phyloP scores from a whole-genome alignment of 2,888 invertebrate genomes.

The Monochamus alternatus region DNA sequence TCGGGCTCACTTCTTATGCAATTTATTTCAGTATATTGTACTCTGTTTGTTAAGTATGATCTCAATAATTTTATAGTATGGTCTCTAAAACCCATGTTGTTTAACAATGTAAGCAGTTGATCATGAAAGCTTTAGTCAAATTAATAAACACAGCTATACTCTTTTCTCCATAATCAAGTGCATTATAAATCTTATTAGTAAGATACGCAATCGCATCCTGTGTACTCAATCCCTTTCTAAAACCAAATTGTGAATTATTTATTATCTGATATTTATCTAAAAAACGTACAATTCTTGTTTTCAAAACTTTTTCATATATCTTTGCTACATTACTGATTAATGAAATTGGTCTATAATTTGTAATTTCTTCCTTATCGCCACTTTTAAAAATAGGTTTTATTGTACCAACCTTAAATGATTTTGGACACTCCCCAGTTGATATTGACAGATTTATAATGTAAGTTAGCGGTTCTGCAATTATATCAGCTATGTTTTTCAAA shows the following conservation, averaged over 20 bases:
- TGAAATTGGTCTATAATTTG: conserved; percentile 34
- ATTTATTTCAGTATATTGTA: not conserved
- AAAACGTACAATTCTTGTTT: conserved; percentile 27
- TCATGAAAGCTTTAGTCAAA: not conserved
- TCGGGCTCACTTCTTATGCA: not conserved
- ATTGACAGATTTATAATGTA: too few species aligned
- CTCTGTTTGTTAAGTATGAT: not conserved
- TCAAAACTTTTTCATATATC: conserved; percentile 34
- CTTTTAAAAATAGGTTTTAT: conserved; percentile 13
- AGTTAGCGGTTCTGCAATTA: too few species aligned
- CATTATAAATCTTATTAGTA: conserved; percentile 12
- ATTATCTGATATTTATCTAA: conserved; percentile 26
- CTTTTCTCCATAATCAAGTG: conserved; percentile 17
- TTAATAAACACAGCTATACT: conserved; percentile 10
- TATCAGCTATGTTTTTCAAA: too few species aligned
- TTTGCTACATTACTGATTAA: conserved; percentile 27
- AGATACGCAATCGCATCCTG: conserved; percentile 19
- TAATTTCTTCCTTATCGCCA: not conserved
- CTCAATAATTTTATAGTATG: not conserved
- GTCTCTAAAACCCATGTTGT: not conserved
- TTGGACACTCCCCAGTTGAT: too few species aligned
- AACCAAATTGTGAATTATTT: conserved; percentile 28
- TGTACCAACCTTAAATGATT: too few species aligned
- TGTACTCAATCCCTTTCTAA: conserved; percentile 28
- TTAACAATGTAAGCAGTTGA: not conserved